These are phyloP conservation scores for Lepidotrigona ventralis DNA, from an alignment of 1,140 invertebrate species.

Conservation along the genomic window DNA sequence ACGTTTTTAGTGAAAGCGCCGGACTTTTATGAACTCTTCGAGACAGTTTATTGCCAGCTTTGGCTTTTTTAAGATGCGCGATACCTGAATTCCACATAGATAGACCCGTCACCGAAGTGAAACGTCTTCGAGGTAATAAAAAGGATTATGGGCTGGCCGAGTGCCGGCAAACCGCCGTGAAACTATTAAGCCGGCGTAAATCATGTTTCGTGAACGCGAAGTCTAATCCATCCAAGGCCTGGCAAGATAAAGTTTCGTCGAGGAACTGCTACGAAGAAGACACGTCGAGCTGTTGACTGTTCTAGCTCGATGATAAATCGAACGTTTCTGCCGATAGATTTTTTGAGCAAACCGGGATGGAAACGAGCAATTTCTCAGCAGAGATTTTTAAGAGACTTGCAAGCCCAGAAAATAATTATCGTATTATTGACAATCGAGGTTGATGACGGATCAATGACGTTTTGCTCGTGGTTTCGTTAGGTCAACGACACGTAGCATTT, in stretches of 20 bases:
- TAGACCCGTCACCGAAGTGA: slow-evolving; percentile 39
- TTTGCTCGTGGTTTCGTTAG: no score
- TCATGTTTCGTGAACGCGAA: slow-evolving; percentile 25
- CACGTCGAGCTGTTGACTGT: no score
- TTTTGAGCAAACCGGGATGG: neutral
- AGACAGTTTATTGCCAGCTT: slow-evolving; percentile 12
- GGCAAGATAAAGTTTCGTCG: neutral
- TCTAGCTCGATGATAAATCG: neutral
- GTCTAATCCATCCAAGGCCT: slow-evolving; percentile 16
- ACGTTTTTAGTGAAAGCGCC: slow-evolving; percentile 29
- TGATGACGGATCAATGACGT: no score
- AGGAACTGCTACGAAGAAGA: neutral
- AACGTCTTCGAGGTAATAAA: slow-evolving; percentile 41
- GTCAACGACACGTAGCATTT: no score
- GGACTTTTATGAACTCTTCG: slow-evolving; percentile 38
- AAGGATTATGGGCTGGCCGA: slow-evolving; percentile 20
- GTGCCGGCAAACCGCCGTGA: slow-evolving; percentile 5
- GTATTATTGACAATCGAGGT: no score
- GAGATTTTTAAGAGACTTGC: no score
- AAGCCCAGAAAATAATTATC: no score
- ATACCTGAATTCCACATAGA: slow-evolving; percentile 37
- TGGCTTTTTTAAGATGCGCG: neutral
- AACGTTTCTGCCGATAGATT: neutral
- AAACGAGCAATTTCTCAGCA: no score
- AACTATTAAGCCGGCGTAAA: slow-evolving; percentile 42